These are phyloP conservation scores for Cynoglossus semilaevis DNA, from an alignment of 2,113 vertebrate species.

Conservation along the genomic window DNA sequence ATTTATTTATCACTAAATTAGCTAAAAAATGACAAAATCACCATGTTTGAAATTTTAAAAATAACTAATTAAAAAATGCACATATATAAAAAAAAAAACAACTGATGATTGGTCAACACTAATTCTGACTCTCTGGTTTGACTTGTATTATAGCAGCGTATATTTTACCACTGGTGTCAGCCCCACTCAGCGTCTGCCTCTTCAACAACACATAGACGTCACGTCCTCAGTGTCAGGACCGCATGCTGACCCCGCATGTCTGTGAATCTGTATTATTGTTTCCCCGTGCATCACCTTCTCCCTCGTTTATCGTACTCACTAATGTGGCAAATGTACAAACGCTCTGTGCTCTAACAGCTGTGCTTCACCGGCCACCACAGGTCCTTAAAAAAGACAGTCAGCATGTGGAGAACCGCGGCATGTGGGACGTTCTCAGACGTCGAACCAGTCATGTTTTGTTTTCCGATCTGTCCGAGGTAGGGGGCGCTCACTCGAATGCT, in stretches of 20 bases:
- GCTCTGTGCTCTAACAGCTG: conserved; percentile 62
- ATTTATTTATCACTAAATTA: too few species aligned
- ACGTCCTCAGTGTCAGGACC: conserved; percentile 9
- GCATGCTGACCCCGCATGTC: conserved; percentile 1
- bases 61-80: too few species aligned
- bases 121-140: too few species aligned
- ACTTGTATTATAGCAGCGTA: conserved; percentile 45
- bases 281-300: neutral
- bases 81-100: too few species aligned
- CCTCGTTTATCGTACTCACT: neutral
- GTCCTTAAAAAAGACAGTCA: conserved; percentile 68
- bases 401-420: conserved; percentile 69
- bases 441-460: conserved; percentile 74
- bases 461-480: conserved; percentile 76
- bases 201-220: conserved; percentile 20
- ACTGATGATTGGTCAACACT: too few species aligned
- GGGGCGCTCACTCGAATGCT: conserved; percentile 14
- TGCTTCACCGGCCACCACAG: conserved; percentile 66
- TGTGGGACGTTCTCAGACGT: conserved; percentile 75
- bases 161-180: conserved; percentile 49
- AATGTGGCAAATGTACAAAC: conserved; percentile 30
- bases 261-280: too few species aligned
- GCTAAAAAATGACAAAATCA: too few species aligned
- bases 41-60: too few species aligned
- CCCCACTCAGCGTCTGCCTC: conserved; percentile 30